Conservation (phyloP, 2,113 vertebrate genomes). For the Piaya cayana region DNA sequence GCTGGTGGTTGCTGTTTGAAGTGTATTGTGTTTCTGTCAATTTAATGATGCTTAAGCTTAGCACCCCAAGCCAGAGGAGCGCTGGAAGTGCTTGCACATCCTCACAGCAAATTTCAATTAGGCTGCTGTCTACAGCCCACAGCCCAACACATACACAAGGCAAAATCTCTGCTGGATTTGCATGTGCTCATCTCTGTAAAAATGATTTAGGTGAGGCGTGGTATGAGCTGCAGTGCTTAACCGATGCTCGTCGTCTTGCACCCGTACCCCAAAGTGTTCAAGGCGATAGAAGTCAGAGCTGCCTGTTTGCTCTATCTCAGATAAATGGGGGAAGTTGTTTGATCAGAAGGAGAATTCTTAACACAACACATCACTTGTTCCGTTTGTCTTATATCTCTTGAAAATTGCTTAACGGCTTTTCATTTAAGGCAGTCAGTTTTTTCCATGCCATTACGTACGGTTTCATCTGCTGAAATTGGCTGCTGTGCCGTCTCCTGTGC, state of each 20-base stretch:
- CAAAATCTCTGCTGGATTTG: neutral
- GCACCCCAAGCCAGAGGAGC: neutral
- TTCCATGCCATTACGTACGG: accelerated
- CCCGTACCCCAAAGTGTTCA: neutral
- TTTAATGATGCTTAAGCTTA: constrained; percentile 28
- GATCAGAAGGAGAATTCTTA: neutral
- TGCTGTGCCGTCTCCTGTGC: neutral
- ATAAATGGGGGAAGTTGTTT: neutral
- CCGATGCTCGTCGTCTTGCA: neutral
- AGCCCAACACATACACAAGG: neutral
- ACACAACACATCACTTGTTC: neutral
- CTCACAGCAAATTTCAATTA: neutral
- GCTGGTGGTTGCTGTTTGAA: neutral
- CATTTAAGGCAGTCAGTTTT: neutral
- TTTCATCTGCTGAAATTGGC: neutral
- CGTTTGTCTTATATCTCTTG: neutral
- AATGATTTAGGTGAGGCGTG: neutral
- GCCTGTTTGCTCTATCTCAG: neutral
- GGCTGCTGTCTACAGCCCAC: neutral
- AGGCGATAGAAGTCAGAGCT: neutral
- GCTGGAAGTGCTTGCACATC: neutral
- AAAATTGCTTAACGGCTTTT: neutral
- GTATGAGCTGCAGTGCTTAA: neutral
- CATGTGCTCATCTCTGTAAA: neutral
- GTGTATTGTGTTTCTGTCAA: neutral